Evolutionary conservation across 2,888 invertebrate species (phyloP).

Genomic region (Volucella bombylans): DNA sequence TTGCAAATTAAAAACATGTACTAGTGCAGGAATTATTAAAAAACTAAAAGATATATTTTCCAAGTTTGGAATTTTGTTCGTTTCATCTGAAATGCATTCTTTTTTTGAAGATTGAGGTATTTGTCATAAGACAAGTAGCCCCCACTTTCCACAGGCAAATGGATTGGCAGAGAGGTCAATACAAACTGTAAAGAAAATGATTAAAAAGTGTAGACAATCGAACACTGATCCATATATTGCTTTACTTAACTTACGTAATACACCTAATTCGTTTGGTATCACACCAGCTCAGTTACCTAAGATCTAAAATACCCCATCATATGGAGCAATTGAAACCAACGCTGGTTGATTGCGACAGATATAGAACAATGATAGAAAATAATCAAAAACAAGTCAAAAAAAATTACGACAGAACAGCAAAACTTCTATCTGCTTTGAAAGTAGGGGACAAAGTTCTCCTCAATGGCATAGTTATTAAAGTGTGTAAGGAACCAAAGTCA

Average conservation of each 20-base stretch:
- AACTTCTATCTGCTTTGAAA: background rate
- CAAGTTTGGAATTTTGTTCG: slow-evolving; percentile 57
- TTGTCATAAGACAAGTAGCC: slow-evolving; percentile 60
- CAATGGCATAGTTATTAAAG: too few relatives aligned
- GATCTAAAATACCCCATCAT: slow-evolving; percentile 18
- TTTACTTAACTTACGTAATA: slow-evolving; percentile 18
- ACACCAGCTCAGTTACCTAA: slow-evolving; percentile 15
- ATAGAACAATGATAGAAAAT: background rate
- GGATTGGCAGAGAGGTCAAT: slow-evolving; percentile 68
- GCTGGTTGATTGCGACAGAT: background rate
- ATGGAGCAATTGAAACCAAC: slow-evolving; percentile 10
- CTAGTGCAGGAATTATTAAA: slow-evolving; percentile 38
- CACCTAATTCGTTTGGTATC: slow-evolving; percentile 5
- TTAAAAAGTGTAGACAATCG: slow-evolving; percentile 46
- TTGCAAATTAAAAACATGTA: slow-evolving; percentile 35
- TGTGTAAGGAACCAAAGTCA: too few relatives aligned
- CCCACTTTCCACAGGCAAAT: slow-evolving; percentile 69
- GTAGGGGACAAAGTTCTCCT: background rate
- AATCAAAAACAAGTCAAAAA: background rate
- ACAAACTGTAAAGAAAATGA: slow-evolving; percentile 61
- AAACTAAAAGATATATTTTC: slow-evolving; percentile 34
- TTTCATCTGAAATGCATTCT: slow-evolving; percentile 53
- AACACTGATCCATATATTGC: slow-evolving; percentile 45
- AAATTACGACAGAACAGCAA: too few relatives aligned
- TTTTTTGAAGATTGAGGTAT: slow-evolving; percentile 66